Evolutionary conservation across 2,797 vertebrate species (phyloP).

Genomic region (Malacoraja senta): DNA sequence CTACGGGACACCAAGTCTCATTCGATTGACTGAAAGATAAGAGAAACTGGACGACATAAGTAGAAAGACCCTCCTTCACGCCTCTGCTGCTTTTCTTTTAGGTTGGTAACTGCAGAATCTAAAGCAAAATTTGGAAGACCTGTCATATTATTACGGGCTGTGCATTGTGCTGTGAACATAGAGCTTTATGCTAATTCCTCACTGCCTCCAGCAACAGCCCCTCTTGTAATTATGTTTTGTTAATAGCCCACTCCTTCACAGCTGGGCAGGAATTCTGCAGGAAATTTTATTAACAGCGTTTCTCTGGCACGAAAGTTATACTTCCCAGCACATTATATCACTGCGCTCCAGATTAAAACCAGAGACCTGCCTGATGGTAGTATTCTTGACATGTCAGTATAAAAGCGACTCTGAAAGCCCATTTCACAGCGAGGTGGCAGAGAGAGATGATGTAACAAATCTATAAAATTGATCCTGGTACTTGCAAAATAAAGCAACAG

Average conservation of each 20-base stretch:
- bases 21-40: neutral
- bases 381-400: neutral
- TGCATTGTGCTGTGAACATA: neutral
- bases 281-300: neutral
- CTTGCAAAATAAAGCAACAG: neutral
- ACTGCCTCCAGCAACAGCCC: neutral
- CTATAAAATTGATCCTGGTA: neutral
- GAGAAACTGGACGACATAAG: neutral
- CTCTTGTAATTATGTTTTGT: too few relatives aligned
- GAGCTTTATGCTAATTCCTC: neutral
- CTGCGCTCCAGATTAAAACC: neutral
- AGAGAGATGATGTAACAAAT: neutral
- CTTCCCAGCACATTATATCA: neutral
- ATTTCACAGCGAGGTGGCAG: neutral
- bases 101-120: neutral
- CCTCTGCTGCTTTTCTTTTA: neutral
- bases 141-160: neutral
- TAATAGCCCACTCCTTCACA: neutral
- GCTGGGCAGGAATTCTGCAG: neutral
- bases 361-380: neutral
- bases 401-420: neutral
- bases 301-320: neutral
- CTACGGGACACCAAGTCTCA: neutral
- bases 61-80: neutral
- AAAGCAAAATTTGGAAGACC: neutral